Conservation (phyloP, 64 coral and sea anemone genomes). For the Actinia equina region DNA sequence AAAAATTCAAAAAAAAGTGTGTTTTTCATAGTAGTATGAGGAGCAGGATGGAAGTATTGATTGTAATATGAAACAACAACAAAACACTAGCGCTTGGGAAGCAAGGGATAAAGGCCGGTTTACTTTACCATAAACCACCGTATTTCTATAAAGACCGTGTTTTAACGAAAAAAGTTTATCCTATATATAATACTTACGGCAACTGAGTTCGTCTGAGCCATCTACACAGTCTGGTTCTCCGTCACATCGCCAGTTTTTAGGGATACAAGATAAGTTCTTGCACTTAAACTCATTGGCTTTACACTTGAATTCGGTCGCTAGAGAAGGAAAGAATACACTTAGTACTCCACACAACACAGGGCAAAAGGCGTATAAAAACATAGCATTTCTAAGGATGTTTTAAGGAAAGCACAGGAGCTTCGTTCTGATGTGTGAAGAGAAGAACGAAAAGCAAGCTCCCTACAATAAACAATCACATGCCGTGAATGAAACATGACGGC, state of each 20-base stretch:
- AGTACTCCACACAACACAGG: background rate
- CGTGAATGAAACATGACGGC: constrained; percentile 2
- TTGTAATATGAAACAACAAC: background rate
- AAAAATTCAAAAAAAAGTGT: background rate
- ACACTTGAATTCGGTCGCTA: constrained; percentile 28
- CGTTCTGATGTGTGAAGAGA: background rate
- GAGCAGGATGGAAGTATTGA: background rate
- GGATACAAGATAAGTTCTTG: constrained; percentile 41
- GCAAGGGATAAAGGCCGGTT: background rate
- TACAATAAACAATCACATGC: background rate
- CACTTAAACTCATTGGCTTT: constrained; percentile 48
- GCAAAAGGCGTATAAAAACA: background rate
- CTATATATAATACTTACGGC: constrained; percentile 41
- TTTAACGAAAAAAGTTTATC: background rate
- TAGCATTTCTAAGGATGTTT: background rate
- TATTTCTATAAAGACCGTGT: background rate
- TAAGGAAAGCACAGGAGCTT: background rate
- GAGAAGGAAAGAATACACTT: background rate
- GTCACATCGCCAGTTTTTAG: constrained; percentile 63
- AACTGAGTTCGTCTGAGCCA: constrained; percentile 53
- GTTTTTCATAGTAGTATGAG: background rate
- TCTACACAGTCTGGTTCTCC: constrained; percentile 76
- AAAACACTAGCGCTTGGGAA: background rate
- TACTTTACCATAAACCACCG: background rate
- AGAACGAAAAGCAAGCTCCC: background rate